Conservation (phyloP, 2,113 vertebrate genomes). For the Cyprinodon tularosa region DNA sequence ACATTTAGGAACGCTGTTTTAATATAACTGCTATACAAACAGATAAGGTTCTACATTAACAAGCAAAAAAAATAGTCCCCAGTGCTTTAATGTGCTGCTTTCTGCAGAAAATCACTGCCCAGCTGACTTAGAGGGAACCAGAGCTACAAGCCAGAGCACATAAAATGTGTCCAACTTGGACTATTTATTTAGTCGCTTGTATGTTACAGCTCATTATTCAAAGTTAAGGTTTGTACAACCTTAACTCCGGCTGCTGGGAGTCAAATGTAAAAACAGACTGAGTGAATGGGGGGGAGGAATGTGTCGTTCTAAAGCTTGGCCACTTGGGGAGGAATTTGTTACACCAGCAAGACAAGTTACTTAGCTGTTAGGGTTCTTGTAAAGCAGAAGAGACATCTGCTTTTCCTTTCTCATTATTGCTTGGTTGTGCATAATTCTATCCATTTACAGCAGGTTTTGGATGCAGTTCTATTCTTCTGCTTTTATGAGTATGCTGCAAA, state of each 20-base stretch:
- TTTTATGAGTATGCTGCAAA: slow-evolving; percentile 4
- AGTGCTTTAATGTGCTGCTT: slow-evolving; percentile 55
- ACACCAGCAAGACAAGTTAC: slow-evolving; percentile 12
- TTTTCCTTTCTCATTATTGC: slow-evolving; percentile 17
- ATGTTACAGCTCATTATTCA: slow-evolving; percentile 58
- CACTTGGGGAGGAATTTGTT: slow-evolving; percentile 26
- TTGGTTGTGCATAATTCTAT: slow-evolving; percentile 14
- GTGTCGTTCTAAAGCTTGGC: neutral
- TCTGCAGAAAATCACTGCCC: slow-evolving; percentile 56
- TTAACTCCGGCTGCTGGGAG: neutral
- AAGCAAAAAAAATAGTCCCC: slow-evolving; percentile 14
- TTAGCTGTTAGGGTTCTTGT: slow-evolving; percentile 10
- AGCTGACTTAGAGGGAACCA: slow-evolving; percentile 55
- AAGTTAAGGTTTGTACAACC: slow-evolving; percentile 48
- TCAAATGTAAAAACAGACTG: slow-evolving; percentile 12
- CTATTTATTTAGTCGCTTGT: slow-evolving; percentile 51
- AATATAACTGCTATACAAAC: slow-evolving; percentile 7
- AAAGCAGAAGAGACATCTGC: slow-evolving; percentile 19
- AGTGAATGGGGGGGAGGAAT: slow-evolving; percentile 16
- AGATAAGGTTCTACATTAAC: slow-evolving; percentile 28
- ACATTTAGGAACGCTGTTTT: slow-evolving; percentile 33
- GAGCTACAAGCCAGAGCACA: slow-evolving; percentile 27
- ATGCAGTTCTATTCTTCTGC: neutral
- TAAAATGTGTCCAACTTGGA: slow-evolving; percentile 54
- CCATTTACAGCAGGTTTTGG: slow-evolving; percentile 8